Conservation (phyloP, 2,113 vertebrate species). For the Cairina moschata region DNA sequence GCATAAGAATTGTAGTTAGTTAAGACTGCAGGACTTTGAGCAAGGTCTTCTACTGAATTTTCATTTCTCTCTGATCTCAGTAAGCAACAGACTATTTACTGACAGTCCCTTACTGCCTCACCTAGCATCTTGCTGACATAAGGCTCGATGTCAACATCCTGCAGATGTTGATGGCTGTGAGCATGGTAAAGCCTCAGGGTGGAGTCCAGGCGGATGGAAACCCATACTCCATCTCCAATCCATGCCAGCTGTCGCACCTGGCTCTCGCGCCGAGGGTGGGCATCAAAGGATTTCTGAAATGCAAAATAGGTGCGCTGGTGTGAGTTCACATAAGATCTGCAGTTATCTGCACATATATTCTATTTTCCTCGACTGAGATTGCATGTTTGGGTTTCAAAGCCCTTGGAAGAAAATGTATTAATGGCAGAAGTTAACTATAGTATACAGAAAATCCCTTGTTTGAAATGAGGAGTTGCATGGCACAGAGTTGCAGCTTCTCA, state of each 20-base stretch:
- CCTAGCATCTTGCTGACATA: slow-evolving; percentile 99
- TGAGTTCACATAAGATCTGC: not conserved
- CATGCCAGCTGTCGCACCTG: slow-evolving; percentile 97
- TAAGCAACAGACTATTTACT: not conserved
- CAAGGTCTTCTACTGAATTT: not conserved
- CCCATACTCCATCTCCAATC: slow-evolving; percentile 98
- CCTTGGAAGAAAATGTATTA: not conserved
- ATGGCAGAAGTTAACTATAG: not conserved
- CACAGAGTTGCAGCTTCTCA: not conserved
- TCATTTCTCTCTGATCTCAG: not conserved
- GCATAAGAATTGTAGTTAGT: not conserved
- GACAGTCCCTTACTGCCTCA: slow-evolving; percentile 59
- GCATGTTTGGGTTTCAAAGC: not conserved
- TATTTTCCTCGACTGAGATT: not conserved
- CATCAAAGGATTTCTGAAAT: slow-evolving; percentile 93
- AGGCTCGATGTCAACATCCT: slow-evolving; percentile 97
- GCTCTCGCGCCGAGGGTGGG: slow-evolving; percentile 95
- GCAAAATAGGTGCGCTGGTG: fast-evolving
- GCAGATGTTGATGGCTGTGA: slow-evolving; percentile 95
- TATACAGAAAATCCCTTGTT: not conserved
- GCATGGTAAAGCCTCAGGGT: slow-evolving; percentile 95
- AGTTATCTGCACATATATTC: not conserved
- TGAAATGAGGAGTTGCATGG: not conserved
- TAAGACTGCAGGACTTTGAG: not conserved
- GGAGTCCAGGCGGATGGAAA: slow-evolving; percentile 96